Percentiles rank a stretch among this genome's conserved stretches.
Conservation (phyloP, 2,797 vertebrate genomes). For the Enteromius mattozi region DNA sequence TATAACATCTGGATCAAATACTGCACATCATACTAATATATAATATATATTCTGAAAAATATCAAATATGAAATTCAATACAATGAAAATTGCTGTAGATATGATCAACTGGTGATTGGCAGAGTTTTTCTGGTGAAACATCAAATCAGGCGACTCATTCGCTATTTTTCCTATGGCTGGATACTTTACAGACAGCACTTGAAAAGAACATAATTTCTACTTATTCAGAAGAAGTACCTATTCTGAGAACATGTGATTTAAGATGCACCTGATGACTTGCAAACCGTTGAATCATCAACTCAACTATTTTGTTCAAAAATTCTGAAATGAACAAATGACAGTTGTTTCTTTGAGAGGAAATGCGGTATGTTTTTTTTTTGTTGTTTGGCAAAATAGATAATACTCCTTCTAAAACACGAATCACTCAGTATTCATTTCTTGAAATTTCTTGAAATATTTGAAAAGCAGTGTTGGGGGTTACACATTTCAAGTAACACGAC, state of each 20-base stretch:
- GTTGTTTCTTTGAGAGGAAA: background rate
- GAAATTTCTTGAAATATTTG: background rate
- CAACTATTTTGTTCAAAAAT: background rate
- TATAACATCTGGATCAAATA: no score
- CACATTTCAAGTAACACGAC: no score
- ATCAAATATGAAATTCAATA: no score
- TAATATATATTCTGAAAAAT: no score
- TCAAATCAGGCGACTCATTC: no score
- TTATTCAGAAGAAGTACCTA: background rate
- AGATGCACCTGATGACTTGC: background rate
- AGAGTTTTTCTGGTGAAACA: no score
- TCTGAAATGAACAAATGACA: background rate
- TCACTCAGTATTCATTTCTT: background rate
- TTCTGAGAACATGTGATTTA: background rate
- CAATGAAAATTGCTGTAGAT: no score
- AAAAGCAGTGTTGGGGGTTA: background rate
- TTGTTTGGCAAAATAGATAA: background rate
- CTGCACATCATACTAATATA: no score
- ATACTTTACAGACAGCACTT: background rate
- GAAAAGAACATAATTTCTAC: background rate
- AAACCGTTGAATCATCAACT: background rate
- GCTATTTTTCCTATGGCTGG: no score
- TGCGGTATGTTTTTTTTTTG: background rate
- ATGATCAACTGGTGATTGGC: no score
- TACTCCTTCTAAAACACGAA: background rate